phyloP scores from a whole-genome alignment of 2,888 invertebrate species.

The Phortica magna region DNA sequence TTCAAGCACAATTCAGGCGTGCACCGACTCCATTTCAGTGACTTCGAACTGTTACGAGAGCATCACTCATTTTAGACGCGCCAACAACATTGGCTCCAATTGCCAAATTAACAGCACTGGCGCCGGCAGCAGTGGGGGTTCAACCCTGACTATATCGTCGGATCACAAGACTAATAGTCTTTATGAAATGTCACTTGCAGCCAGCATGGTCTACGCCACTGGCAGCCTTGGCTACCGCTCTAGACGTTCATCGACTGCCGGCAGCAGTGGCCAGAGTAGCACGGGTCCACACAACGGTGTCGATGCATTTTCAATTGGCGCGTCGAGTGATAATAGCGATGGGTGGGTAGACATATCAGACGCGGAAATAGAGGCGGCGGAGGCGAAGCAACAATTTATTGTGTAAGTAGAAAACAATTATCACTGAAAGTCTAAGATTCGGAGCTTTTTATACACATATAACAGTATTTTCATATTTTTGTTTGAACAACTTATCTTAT shows the following conservation, averaged over 20 bases:
- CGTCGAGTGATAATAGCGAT: conserved; percentile 76
- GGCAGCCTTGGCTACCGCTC: conserved; percentile 58
- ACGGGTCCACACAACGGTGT: conserved; percentile 32
- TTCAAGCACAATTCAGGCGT: conserved; percentile 44
- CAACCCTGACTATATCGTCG: conserved; percentile 76
- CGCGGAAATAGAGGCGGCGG: conserved; percentile 46
- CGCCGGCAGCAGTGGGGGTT: conserved; percentile 72
- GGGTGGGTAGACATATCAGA: conserved; percentile 78
- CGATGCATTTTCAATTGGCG: conserved; percentile 63
- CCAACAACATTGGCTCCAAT: conserved; percentile 37
- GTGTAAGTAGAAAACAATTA: conserved; percentile 73
- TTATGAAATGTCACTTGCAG: conserved; percentile 74
- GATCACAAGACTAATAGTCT: conserved; percentile 78
- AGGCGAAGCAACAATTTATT: conserved; percentile 71
- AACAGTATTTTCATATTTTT: conserved; percentile 54
- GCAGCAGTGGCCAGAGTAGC: conserved; percentile 42
- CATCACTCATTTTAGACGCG: conserved; percentile 68
- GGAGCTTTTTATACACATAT: neutral
- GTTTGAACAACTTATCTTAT: conserved; percentile 65
- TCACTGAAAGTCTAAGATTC: too few species aligned
- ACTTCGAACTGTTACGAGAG: conserved; percentile 77
- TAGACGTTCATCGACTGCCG: conserved; percentile 46
- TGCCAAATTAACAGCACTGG: conserved; percentile 52
- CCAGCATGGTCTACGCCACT: conserved; percentile 57
- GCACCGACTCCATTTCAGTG: conserved; percentile 67